Conservation (phyloP, 2,113 vertebrate genomes). For the Scolopax mira region DNA sequence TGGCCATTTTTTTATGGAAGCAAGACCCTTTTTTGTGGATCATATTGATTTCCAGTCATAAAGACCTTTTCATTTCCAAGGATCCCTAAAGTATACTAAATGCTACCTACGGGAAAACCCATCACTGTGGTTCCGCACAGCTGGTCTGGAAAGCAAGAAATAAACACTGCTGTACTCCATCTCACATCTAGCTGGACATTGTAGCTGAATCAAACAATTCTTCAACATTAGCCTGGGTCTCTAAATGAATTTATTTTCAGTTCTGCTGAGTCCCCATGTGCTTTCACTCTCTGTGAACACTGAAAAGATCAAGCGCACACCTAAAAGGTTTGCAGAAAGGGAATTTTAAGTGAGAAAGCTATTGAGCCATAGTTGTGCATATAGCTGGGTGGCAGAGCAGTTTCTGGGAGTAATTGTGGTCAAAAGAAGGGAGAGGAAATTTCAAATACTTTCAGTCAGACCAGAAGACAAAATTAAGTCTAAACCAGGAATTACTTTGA, state of each 20-base stretch:
- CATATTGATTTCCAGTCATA: background rate
- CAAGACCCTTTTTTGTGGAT: background rate
- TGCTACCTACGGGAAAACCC: background rate
- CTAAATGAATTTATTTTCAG: background rate
- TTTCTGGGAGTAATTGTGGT: accelerated
- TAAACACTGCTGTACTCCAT: background rate
- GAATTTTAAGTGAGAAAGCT: background rate
- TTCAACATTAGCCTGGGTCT: background rate
- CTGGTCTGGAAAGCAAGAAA: background rate
- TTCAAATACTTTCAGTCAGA: background rate
- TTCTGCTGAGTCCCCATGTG: background rate
- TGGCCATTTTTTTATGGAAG: background rate
- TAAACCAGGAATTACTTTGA: background rate
- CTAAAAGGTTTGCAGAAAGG: background rate
- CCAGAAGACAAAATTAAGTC: background rate
- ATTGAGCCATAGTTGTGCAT: background rate
- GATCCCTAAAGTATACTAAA: background rate
- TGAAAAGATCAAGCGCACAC: background rate
- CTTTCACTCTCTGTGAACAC: background rate
- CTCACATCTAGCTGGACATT: background rate
- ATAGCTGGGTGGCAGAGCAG: background rate
- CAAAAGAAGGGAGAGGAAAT: background rate
- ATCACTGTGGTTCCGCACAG: background rate
- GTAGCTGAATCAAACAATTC: background rate
- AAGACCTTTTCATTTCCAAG: background rate